Evolutionary conservation across 2,888 invertebrate genomes (phyloP), one percentile per base, ranked within the genome.

Genomic region (Trypoxylon attenuatum): DNA sequence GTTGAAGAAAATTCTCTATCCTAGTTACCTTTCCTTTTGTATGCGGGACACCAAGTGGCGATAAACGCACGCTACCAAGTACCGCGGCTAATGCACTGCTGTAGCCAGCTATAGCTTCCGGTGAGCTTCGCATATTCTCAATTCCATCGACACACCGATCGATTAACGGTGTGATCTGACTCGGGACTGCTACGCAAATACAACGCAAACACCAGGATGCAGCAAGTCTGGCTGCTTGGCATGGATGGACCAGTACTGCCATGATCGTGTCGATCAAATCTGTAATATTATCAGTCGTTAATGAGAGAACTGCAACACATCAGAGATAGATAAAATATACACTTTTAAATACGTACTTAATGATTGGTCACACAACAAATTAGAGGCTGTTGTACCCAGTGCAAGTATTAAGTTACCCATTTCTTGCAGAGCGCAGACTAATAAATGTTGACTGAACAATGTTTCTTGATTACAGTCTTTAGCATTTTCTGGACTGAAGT

Each of bases 191-290:
- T 22, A 95, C 93, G 82, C 97, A 96, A 79, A 97, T 93, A 86
- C 96, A 95, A 54, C 96, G 92, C 64, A 97, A 89, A 86, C 97
- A 96, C 96, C 98, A 97, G 15, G 98, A 97, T 15, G 98, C 97
- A 10, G 97, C 95, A 55, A 98, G 88, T 19, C 99, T 91, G 0
- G 97, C 97, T 10, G 97, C 96, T 71, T 95, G 94, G 85, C 96
- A 96, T 0, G 98, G 98, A 88, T 99, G 99, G 33, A 97, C 92
- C 66, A 99, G 86, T 16, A 98, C 96, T 83, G 94, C 91, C 75
- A 92, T 91, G 15, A 93, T 92, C n/a, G 93, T 92, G 83, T 94
- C 94, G 65, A 94, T 89, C 59, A 95, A 88, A 85, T 92, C 93
- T 92, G 83, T 41, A 83, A 81, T 57, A 58, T 45, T 2, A 39